phyloP scores from a whole-genome alignment of 2,113 vertebrate genomes.

The Zapus hudsonius region DNA sequence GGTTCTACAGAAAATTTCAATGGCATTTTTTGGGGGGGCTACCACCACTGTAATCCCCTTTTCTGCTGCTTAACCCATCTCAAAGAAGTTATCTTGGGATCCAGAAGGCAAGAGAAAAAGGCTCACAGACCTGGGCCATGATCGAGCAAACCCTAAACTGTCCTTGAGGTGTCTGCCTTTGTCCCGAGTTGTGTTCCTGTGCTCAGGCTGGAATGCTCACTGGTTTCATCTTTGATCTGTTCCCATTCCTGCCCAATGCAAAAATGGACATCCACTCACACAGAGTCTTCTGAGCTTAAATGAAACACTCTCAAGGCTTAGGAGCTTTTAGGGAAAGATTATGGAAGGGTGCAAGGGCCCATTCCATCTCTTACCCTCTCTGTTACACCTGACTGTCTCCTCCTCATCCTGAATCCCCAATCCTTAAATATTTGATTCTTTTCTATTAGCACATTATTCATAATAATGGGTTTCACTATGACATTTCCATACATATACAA shows the following conservation, averaged over 20 bases:
- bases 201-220: too few relatives aligned
- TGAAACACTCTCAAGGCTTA: not conserved
- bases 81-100: not conserved
- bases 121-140: not conserved
- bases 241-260: not conserved
- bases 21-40: not conserved
- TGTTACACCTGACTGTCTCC: not conserved
- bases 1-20: slow-evolving; percentile 5
- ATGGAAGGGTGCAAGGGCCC: not conserved
- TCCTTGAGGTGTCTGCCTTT: not conserved
- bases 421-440: too few relatives aligned
- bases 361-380: not conserved
- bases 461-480: too few relatives aligned
- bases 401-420: not conserved
- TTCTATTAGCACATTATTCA: too few relatives aligned
- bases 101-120: not conserved
- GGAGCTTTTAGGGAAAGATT: not conserved
- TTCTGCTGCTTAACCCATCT: not conserved
- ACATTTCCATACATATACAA: too few relatives aligned
- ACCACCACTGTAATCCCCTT: not conserved
- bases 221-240: not conserved
- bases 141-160: not conserved
- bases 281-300: not conserved
- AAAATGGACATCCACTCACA: not conserved
- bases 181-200: not conserved